Percentiles rank a stretch among this genome's conserved stretches.
Evolutionary conservation across 1,140 invertebrate species (phyloP).

Genomic region (Kradibia gibbosae): DNA sequence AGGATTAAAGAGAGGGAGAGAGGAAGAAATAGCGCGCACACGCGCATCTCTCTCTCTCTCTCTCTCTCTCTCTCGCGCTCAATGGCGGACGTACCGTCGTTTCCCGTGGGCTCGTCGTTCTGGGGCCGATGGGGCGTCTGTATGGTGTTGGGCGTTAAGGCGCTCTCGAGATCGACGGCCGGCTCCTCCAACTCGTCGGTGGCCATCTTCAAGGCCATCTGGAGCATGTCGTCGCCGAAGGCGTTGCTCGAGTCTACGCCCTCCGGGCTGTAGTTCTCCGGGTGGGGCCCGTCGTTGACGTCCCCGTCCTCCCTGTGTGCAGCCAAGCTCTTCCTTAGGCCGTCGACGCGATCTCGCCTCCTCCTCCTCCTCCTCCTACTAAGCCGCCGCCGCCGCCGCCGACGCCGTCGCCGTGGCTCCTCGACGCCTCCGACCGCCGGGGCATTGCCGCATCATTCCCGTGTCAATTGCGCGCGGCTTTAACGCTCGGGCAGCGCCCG

Average conservation of each 20-base stretch:
- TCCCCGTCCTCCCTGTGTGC: conserved; percentile 62
- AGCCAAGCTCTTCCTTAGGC: background rate
- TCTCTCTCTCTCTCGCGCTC: too few relatives aligned
- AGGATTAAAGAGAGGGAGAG: too few relatives aligned
- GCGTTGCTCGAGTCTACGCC: conserved; percentile 77
- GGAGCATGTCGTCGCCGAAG: conserved; percentile 88
- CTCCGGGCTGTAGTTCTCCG: conserved; percentile 74
- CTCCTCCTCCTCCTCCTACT: too few relatives aligned
- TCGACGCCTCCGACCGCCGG: too few relatives aligned
- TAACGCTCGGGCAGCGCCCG: too few relatives aligned
- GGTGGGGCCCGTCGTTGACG: conserved; percentile 19
- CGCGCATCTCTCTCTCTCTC: too few relatives aligned
- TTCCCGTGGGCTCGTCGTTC: conserved; percentile 59
- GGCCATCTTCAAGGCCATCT: conserved; percentile 91
- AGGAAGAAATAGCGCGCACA: too few relatives aligned
- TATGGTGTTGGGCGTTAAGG: conserved; percentile 83
- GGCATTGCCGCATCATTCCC: too few relatives aligned
- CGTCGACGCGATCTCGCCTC: too few relatives aligned
- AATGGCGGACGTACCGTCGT: conserved; percentile 56
- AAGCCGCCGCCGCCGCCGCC: too few relatives aligned
- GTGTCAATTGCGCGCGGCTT: too few relatives aligned
- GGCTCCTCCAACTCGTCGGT: conserved; percentile 80
- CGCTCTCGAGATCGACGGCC: conserved; percentile 82
- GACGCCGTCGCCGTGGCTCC: too few relatives aligned
- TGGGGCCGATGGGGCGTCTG: conserved; percentile 59